These are phyloP conservation scores for Tupaia tana DNA, from an alignment of 2,113 vertebrate species.

Conservation along the genomic window DNA sequence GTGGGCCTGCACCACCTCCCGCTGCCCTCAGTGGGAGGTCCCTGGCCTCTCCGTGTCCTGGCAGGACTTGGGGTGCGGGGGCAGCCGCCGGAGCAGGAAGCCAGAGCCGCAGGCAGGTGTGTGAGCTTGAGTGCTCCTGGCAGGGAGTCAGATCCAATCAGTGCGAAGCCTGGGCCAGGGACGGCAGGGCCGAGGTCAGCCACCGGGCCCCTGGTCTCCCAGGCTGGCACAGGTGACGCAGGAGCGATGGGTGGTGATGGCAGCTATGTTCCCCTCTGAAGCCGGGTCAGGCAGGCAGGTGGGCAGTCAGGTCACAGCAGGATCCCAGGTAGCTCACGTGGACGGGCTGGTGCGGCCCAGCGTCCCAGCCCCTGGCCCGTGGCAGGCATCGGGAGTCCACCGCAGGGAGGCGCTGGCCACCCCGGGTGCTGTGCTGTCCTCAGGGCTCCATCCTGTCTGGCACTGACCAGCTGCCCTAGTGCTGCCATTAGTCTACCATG, in stretches of 20 bases:
- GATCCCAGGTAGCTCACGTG: background rate
- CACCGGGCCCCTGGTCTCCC: background rate
- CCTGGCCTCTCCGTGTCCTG: background rate
- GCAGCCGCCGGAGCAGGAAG: background rate
- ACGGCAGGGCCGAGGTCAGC: constrained; percentile 12
- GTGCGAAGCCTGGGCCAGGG: background rate
- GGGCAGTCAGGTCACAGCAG: background rate
- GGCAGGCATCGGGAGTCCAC: background rate
- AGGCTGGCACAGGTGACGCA: background rate
- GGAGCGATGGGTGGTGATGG: background rate
- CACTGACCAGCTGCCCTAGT: too few relatives aligned
- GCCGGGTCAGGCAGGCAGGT: background rate
- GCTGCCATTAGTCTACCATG: too few relatives aligned
- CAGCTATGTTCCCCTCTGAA: background rate
- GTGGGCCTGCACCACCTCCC: background rate
- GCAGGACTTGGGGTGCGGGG: background rate
- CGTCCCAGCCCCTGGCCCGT: rapidly evolving
- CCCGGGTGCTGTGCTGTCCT: background rate
- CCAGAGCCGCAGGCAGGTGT: background rate
- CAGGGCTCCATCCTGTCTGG: background rate
- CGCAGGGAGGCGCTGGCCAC: background rate
- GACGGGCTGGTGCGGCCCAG: background rate
- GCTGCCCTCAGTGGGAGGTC: rapidly evolving
- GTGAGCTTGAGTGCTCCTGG: constrained; percentile 31
- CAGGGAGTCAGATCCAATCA: constrained; percentile 59